phyloP scores from a whole-genome alignment of 2,113 vertebrate genomes.

The Gopherus flavomarginatus region DNA sequence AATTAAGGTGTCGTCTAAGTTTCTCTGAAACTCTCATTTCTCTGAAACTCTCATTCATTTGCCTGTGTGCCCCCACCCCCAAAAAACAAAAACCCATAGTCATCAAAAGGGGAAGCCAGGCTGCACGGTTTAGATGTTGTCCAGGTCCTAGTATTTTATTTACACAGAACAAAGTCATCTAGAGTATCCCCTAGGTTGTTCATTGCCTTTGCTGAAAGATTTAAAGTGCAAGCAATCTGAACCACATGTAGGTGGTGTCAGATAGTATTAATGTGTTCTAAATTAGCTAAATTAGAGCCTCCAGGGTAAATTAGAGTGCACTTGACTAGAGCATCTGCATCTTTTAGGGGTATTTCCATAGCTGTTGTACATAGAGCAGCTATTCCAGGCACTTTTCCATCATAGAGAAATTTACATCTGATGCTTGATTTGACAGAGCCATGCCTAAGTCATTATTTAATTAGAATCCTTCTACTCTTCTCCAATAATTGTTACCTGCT shows the following conservation, averaged over 20 bases:
- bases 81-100: too few relatives aligned
- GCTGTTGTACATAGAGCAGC: not conserved
- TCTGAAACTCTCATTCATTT: too few relatives aligned
- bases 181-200: not conserved
- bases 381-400: not conserved
- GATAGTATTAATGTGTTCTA: not conserved
- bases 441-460: not conserved
- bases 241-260: not conserved
- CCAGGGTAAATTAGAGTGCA: not conserved
- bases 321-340: not conserved
- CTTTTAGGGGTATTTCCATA: not conserved
- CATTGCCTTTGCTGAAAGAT: not conserved
- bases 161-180: not conserved
- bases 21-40: too few relatives aligned
- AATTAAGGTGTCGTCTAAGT: too few relatives aligned
- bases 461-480: not conserved
- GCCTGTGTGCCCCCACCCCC: too few relatives aligned
- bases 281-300: not conserved
- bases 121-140: not conserved
- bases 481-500: not conserved
- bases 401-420: not conserved
- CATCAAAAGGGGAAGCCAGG: not conserved
- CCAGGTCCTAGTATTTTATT: not conserved
- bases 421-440: not conserved
- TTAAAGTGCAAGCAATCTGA: too few relatives aligned